These are phyloP conservation scores for Grammomys dolichurus DNA, from an alignment of 2,113 vertebrate genomes.

Conservation along the genomic window DNA sequence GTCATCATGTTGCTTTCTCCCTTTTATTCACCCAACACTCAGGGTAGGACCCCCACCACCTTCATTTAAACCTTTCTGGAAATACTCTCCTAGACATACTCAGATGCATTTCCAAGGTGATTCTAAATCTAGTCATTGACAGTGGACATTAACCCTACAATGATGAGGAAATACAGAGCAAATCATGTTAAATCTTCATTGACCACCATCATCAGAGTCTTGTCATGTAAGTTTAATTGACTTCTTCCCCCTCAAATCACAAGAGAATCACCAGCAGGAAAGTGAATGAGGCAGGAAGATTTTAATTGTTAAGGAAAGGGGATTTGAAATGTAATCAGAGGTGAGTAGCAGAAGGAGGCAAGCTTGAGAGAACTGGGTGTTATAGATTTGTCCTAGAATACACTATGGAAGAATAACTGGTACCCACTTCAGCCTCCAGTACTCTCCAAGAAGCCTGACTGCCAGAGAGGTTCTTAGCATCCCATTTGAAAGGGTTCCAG, in stretches of 20 bases:
- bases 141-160: not conserved
- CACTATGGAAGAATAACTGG: not conserved
- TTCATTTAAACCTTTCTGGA: not conserved
- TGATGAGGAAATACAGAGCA: slow-evolving; percentile 27
- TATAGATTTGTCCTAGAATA: slow-evolving; percentile 17
- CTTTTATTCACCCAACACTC: not conserved
- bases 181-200: slow-evolving; percentile 27
- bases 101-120: not conserved
- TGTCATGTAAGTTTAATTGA: not conserved
- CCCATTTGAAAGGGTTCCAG: not conserved
- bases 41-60: no score
- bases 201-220: slow-evolving; percentile 19
- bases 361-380: not conserved
- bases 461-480: slow-evolving; percentile 4
- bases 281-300: not conserved
- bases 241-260: not conserved
- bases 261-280: not conserved
- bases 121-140: not conserved
- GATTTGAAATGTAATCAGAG: slow-evolving; percentile 51
- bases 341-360: not conserved
- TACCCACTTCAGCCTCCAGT: not conserved
- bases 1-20: not conserved
- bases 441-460: slow-evolving; percentile 4
- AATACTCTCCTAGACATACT: not conserved
- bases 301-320: slow-evolving; percentile 24